Percentiles rank a stretch among this genome's conserved stretches.
These are phyloP conservation scores for Lateolabrax maculatus DNA, from an alignment of 2,797 vertebrate genomes.

Conservation along the genomic window DNA sequence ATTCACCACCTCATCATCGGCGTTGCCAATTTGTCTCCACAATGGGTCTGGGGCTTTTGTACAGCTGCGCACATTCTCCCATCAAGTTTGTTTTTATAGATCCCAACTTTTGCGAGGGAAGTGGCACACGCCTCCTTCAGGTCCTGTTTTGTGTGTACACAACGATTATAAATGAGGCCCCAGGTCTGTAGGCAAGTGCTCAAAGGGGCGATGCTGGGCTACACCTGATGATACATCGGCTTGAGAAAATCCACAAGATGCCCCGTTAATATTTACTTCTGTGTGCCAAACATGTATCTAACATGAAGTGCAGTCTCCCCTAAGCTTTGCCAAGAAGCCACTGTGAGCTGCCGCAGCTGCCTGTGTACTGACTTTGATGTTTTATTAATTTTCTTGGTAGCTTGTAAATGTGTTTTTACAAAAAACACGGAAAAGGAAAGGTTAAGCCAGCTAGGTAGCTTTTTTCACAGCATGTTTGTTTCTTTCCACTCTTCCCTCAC, in stretches of 20 bases:
- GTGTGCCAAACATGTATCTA: slow-evolving; percentile 71
- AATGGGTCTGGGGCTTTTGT: too few relatives aligned
- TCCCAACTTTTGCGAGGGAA: too few relatives aligned
- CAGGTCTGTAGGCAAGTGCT: slow-evolving; percentile 12
- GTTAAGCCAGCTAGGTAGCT: slow-evolving; percentile 3
- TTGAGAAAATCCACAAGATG: slow-evolving; percentile 37
- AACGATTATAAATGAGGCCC: too few relatives aligned
- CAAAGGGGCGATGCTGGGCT: slow-evolving; percentile 18
- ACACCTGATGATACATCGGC: slow-evolving; percentile 30
- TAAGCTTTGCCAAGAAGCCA: slow-evolving; percentile 50
- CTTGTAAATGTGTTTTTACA: slow-evolving; percentile 68
- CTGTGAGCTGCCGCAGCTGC: slow-evolving; percentile 45
- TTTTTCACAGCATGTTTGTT: slow-evolving; percentile 10
- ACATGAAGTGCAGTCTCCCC: slow-evolving; percentile 60
- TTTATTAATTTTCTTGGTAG: slow-evolving; percentile 71
- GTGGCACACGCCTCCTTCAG: too few relatives aligned
- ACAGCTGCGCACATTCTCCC: too few relatives aligned
- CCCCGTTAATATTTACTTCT: slow-evolving; percentile 38
- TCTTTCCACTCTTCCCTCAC: neutral
- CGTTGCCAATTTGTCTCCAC: too few relatives aligned
- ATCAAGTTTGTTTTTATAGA: too few relatives aligned
- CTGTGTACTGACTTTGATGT: slow-evolving; percentile 60
- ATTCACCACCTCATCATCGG: too few relatives aligned
- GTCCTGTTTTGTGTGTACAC: too few relatives aligned
- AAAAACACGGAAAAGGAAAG: slow-evolving; percentile 34